Conservation (phyloP, 2,888 invertebrate genomes). For the Epistrophella euchroma region DNA sequence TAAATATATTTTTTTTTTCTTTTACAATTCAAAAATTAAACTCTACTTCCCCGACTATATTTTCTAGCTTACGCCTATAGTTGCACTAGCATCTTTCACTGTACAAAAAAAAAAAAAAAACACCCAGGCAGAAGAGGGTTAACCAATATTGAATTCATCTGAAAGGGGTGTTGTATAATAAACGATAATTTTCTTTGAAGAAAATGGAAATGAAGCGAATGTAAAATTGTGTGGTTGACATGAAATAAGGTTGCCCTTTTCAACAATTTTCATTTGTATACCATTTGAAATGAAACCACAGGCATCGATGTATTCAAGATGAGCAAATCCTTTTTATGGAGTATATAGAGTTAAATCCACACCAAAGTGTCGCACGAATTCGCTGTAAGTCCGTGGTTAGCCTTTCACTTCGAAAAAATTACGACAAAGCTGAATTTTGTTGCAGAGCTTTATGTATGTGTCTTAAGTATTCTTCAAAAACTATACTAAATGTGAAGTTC, state of each 20-base stretch:
- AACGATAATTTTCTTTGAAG: conserved; percentile 15
- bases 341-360: neutral
- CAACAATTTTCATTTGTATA: conserved; percentile 25
- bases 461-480: too few relatives aligned
- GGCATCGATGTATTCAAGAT: neutral
- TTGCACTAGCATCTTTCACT: neutral
- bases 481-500: too few relatives aligned
- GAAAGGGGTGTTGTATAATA: conserved; percentile 8
- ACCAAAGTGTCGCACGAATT: neutral
- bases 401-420: too few relatives aligned
- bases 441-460: too few relatives aligned
- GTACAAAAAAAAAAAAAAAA: neutral
- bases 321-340: neutral
- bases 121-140: neutral
- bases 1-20: too few relatives aligned
- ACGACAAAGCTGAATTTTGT: too few relatives aligned
- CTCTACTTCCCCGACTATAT: neutral
- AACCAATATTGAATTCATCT: conserved; percentile 12
- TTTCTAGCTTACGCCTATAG: neutral
- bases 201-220: conserved; percentile 10
- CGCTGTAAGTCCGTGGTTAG: neutral
- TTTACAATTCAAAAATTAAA: too few relatives aligned
- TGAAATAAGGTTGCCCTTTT: conserved; percentile 26
- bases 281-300: conserved; percentile 9
- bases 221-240: conserved; percentile 21